These are phyloP conservation scores for Enteromius unitaeniatus DNA, from an alignment of 2,797 vertebrate species.

Conservation along the genomic window DNA sequence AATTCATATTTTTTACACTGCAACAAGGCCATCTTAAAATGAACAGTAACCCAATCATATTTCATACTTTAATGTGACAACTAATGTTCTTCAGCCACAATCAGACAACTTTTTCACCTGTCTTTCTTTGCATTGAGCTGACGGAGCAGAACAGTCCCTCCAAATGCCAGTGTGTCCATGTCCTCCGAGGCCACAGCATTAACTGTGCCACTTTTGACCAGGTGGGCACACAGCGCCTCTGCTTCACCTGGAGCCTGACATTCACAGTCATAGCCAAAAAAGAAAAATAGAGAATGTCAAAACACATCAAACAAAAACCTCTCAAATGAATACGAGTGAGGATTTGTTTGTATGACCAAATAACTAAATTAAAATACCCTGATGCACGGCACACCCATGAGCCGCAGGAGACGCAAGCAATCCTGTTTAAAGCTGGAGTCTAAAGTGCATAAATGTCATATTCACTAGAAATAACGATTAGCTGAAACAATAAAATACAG, in stretches of 20 bases:
- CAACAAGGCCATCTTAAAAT: background rate
- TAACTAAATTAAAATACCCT: constrained; percentile 67
- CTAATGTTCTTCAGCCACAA: background rate
- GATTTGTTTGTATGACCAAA: background rate
- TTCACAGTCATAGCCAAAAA: background rate
- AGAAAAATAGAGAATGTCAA: background rate
- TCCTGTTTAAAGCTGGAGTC: constrained; percentile 72
- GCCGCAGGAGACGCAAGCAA: constrained; percentile 73
- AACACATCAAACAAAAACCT: background rate
- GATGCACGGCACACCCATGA: constrained; percentile 80
- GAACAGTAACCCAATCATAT: background rate
- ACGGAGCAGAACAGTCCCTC: constrained; percentile 78
- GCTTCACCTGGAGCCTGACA: constrained; percentile 82
- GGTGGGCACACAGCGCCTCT: constrained; percentile 80
- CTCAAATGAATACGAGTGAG: background rate
- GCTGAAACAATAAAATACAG: background rate
- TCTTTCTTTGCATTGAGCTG: constrained; percentile 77
- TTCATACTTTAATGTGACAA: background rate
- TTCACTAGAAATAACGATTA: background rate
- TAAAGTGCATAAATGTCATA: constrained; percentile 48
- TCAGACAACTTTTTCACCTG: constrained; percentile 66
- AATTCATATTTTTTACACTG: background rate
- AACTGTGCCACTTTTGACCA: constrained; percentile 74
- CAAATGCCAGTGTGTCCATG: constrained; percentile 86
- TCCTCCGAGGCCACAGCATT: constrained; percentile 84